Percentiles rank a stretch among this genome's conserved stretches.
phyloP scores from a whole-genome alignment of 1,140 invertebrate genomes.

The Oreohelix idahoensis region DNA sequence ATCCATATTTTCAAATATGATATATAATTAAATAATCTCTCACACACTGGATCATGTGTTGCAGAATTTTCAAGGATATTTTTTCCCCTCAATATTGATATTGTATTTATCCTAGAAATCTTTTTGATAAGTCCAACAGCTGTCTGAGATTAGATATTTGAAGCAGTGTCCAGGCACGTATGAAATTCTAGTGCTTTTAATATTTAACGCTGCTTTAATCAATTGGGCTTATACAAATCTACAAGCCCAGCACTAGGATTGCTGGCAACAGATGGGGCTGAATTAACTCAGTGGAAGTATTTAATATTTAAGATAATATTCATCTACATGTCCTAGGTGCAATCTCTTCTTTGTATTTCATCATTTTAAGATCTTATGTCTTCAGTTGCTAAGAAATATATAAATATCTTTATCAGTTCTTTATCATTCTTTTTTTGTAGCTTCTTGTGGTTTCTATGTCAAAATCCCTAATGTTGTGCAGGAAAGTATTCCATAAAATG shows the following conservation, averaged over 20 bases:
- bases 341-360: background rate
- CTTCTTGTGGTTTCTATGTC: too few species aligned
- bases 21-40: too few species aligned
- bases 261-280: background rate
- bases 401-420: too few species aligned
- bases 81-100: constrained; percentile 14
- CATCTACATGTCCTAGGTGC: background rate
- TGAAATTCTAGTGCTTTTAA: background rate
- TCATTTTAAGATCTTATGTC: background rate
- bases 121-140: background rate
- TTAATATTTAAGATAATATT: background rate
- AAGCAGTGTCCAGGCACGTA: background rate
- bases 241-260: background rate
- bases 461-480: too few species aligned
- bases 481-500: too few species aligned
- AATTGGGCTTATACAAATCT: background rate
- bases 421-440: too few species aligned
- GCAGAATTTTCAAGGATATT: too few species aligned
- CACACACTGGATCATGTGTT: background rate
- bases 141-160: background rate
- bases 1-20: too few species aligned
- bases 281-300: background rate
- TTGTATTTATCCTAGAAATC: constrained; percentile 8
- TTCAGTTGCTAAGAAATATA: too few species aligned
- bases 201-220: background rate